A percentile compares a stretch with the other conserved stretches of the same genome.
These are phyloP conservation scores for Istiophorus platypterus DNA, from an alignment of 2,113 vertebrate genomes.

Conservation along the genomic window DNA sequence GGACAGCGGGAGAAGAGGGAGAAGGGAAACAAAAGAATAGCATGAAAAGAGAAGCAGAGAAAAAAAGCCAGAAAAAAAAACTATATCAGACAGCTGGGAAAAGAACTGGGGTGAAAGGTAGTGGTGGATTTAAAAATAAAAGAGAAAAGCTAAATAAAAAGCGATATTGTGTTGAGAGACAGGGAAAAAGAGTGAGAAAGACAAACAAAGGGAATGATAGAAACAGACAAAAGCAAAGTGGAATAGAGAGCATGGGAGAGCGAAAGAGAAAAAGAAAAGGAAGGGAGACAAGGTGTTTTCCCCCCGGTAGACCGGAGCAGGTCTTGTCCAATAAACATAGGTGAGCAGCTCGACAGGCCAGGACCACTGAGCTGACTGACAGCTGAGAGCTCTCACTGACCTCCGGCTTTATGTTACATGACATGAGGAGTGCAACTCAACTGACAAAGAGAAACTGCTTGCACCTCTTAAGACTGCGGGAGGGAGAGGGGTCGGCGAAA, in stretches of 20 bases:
- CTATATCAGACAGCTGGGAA: slow-evolving; percentile 61
- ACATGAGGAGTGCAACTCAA: slow-evolving; percentile 84
- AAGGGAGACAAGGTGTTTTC: slow-evolving; percentile 77
- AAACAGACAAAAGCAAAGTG: slow-evolving; percentile 69
- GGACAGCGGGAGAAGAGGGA: slow-evolving; percentile 63
- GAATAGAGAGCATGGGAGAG: slow-evolving; percentile 73
- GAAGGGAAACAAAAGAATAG: slow-evolving; percentile 48
- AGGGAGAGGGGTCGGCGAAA: slow-evolving; percentile 2
- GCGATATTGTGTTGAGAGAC: slow-evolving; percentile 61
- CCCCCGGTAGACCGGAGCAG: slow-evolving; percentile 74
- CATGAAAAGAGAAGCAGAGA: slow-evolving; percentile 44
- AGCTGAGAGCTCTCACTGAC: slow-evolving; percentile 83
- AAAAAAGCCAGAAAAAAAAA: slow-evolving; percentile 62
- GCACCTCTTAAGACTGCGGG: slow-evolving; percentile 46
- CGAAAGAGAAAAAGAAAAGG: slow-evolving; percentile 69
- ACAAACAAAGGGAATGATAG: slow-evolving; percentile 52
- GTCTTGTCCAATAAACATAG: slow-evolving; percentile 85
- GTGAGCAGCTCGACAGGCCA: slow-evolving; percentile 83
- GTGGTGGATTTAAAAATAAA: slow-evolving; percentile 59
- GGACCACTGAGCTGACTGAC: slow-evolving; percentile 86
- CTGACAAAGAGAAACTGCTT: slow-evolving; percentile 76
- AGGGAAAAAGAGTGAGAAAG: slow-evolving; percentile 60
- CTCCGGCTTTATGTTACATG: slow-evolving; percentile 87
- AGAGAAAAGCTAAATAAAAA: slow-evolving; percentile 73
- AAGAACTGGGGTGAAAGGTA: slow-evolving; percentile 52